Evolutionary conservation across 2,113 vertebrate genomes (phyloP).

Genomic region (Hiodon tergisus): DNA sequence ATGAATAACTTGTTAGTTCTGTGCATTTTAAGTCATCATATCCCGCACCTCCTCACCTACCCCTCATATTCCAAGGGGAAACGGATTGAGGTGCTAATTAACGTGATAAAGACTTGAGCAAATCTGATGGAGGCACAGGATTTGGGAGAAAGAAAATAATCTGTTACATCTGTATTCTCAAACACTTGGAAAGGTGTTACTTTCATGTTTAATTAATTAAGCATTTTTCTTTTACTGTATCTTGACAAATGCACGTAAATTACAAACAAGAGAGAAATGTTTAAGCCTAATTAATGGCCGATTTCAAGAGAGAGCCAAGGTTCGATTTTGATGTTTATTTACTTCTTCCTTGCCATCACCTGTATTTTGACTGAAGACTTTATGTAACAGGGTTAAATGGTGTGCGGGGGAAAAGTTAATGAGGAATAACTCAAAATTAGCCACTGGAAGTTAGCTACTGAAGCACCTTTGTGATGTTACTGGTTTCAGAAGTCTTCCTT

Average conservation of each 20-base stretch:
- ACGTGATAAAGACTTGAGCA: constrained; percentile 70
- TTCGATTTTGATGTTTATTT: neutral
- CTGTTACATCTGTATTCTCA: constrained; percentile 63
- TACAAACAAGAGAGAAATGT: constrained; percentile 59
- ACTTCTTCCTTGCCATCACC: neutral
- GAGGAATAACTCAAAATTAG: too few species aligned
- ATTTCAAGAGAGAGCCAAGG: constrained; percentile 44
- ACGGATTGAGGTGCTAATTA: constrained; percentile 72
- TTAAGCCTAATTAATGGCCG: constrained; percentile 61
- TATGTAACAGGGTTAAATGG: constrained; percentile 14
- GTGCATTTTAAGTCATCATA: constrained; percentile 68
- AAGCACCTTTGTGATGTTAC: too few species aligned
- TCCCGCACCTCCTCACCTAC: constrained; percentile 60
- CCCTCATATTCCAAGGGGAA: constrained; percentile 67
- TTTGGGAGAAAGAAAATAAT: constrained; percentile 43
- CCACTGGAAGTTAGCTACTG: too few species aligned
- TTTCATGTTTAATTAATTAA: constrained; percentile 73
- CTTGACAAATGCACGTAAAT: constrained; percentile 64
- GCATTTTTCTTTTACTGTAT: constrained; percentile 59
- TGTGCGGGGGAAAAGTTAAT: neutral
- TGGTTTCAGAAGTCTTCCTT: too few species aligned
- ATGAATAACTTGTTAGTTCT: constrained; percentile 67
- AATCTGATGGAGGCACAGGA: constrained; percentile 57
- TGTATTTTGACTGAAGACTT: constrained; percentile 13
- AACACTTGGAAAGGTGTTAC: constrained; percentile 62